Evolutionary conservation across 1,140 invertebrate genomes (phyloP), one percentile per base, ranked within the genome.

Genomic region (Camponotus vicinus): DNA sequence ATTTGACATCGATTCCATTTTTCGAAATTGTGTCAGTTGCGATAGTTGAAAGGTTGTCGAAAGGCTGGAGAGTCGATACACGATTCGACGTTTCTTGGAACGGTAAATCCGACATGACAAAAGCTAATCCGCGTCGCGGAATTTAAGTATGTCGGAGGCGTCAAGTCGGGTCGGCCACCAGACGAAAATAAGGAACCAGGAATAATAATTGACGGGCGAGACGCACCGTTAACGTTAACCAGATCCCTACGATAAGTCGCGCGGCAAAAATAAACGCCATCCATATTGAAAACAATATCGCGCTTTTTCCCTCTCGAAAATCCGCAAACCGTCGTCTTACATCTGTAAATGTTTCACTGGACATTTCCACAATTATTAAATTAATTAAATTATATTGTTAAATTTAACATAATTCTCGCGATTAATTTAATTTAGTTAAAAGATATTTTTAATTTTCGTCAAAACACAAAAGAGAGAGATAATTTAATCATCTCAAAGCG

Each of bases 181-280:
- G 80, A 88, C 71, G 42, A 88, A 90, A 90, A 90, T 88, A 90
- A 90, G 89, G 77, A 90, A 90, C 70, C 77, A 88, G 88, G 89
- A 90, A 86, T 88, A 90, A 90, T 90, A 90, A 90, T 90, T 90
- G 89, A 90, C 76, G 82, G 67, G 63, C 76, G 69, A 80, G 85
- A 78, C 88, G 84, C 66, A 63, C 61, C 76, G 70, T 66, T 89
- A 88, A 90, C 71, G 77, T 90, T 88, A 88, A 90, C 49, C 89
- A 90, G 86, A 90, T 63, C 75, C 73, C 67, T 78, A 66, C 87
- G 86, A 90, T 89, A 83, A 87, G 79, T 88, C 59, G 83, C 21
- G 27, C 9, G 83, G 71, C 64, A 59, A 91, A 91, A 91, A 91
- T 90, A 91, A 89, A 91, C 90, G 27, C 70, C 27, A 75, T 34